Percentiles rank a stretch among this genome's conserved stretches.
Conservation (phyloP, 1,140 invertebrate species). For the Cyclargus thomasi region DNA sequence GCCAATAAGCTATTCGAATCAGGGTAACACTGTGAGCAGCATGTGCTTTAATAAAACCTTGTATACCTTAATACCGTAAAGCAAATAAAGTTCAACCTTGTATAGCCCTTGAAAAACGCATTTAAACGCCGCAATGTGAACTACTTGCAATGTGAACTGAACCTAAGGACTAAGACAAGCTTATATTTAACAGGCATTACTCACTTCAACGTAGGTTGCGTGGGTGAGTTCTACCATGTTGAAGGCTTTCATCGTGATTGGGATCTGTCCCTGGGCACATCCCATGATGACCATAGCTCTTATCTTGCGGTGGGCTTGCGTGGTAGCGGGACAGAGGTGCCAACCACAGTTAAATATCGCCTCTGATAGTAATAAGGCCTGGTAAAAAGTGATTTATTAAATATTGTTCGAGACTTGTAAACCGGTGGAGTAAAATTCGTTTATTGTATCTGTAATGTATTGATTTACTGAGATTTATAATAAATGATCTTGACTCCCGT, state of each 20-base stretch:
- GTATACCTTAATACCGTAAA: too few species aligned
- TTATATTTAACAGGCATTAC: neutral
- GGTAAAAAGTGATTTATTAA: neutral
- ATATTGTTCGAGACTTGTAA: too few species aligned
- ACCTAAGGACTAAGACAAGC: neutral
- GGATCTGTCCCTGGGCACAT: constrained; percentile 42
- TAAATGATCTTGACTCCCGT: too few species aligned
- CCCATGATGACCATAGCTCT: constrained; percentile 44
- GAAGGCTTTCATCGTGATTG: constrained; percentile 56
- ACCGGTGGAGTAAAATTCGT: too few species aligned
- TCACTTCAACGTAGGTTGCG: constrained; percentile 47
- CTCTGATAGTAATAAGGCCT: constrained; percentile 51
- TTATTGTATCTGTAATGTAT: too few species aligned
- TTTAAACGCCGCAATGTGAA: too few species aligned
- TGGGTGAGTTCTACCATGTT: constrained; percentile 58
- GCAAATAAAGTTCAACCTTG: too few species aligned
- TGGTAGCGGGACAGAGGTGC: constrained; percentile 36
- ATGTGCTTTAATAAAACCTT: too few species aligned
- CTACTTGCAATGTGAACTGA: neutral
- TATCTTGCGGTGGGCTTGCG: constrained; percentile 29
- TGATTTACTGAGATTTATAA: too few species aligned
- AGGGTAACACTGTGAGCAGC: too few species aligned
- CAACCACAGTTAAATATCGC: constrained; percentile 60
- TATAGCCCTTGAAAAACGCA: too few species aligned
- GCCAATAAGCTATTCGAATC: too few species aligned